Conservation (phyloP, 2,888 invertebrate genomes). For the Eristalis intricaria region DNA sequence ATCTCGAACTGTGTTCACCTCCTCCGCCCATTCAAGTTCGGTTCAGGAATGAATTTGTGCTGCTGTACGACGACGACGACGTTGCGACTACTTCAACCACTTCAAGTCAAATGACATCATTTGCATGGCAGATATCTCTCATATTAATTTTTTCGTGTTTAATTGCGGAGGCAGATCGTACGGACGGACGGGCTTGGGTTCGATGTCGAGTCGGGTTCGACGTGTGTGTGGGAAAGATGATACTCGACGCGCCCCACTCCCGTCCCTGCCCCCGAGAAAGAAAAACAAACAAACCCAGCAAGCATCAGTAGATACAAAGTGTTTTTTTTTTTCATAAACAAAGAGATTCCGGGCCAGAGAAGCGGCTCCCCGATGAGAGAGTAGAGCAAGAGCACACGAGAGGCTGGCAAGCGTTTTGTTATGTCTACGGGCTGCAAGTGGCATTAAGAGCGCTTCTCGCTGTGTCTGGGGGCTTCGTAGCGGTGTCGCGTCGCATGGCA, state of each 20-base stretch:
- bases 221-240: slow-evolving; percentile 47
- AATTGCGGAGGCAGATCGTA: slow-evolving; percentile 19
- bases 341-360: slow-evolving; percentile 36
- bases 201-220: slow-evolving; percentile 56
- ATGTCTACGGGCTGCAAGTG: slow-evolving; percentile 40
- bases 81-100: slow-evolving; percentile 20
- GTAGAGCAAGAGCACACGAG: slow-evolving; percentile 3
- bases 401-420: slow-evolving; percentile 38
- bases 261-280: background rate
- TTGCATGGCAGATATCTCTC: slow-evolving; percentile 39
- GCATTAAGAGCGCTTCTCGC: slow-evolving; percentile 39
- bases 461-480: slow-evolving; percentile 39
- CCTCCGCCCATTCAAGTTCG: slow-evolving; percentile 34
- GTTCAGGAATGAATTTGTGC: background rate
- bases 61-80: background rate
- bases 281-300: slow-evolving; percentile 7
- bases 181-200: slow-evolving; percentile 41
- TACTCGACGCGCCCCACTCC: background rate
- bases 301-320: slow-evolving; percentile 21
- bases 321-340: slow-evolving; percentile 34
- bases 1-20: slow-evolving; percentile 7
- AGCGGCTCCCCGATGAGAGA: slow-evolving; percentile 9
- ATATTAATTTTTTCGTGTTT: slow-evolving; percentile 38
- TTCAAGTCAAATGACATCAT: slow-evolving; percentile 68
- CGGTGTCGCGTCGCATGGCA: slow-evolving; percentile 28